Evolutionary conservation across 1,140 invertebrate species (phyloP).

Genomic region (Asobara japonica): DNA sequence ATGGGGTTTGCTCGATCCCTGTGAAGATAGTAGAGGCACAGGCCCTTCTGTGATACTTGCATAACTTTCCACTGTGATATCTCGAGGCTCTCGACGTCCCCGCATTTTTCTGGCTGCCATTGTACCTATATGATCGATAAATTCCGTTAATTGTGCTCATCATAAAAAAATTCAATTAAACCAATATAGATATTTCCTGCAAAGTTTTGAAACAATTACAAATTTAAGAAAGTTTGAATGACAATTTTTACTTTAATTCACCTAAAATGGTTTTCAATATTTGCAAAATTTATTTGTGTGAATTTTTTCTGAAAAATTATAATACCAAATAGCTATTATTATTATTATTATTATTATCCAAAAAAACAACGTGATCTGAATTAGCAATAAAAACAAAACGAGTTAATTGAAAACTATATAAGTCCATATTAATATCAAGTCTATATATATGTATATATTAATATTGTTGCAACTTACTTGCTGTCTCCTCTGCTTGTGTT

Average conservation of each 20-base stretch:
- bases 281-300: not conserved
- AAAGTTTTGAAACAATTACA: slow-evolving; percentile 15
- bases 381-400: no score
- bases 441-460: no score
- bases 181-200: not conserved
- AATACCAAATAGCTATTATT: no score
- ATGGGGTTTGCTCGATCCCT: slow-evolving; percentile 51
- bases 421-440: no score
- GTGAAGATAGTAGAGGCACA: slow-evolving; percentile 45
- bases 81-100: slow-evolving; percentile 69
- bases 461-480: slow-evolving; percentile 45
- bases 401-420: no score
- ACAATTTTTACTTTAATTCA: no score
- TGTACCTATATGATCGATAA: slow-evolving; percentile 34
- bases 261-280: no score
- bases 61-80: slow-evolving; percentile 76
- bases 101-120: slow-evolving; percentile 65
- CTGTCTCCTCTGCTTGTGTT: slow-evolving; percentile 51
- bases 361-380: no score
- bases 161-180: not conserved
- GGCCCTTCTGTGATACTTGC: slow-evolving; percentile 65
- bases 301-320: not conserved
- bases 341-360: no score
- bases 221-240: no score
- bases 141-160: not conserved